Percentiles rank a stretch among this genome's conserved stretches.
These are phyloP conservation scores for Eupithecia centaureata DNA, from an alignment of 2,888 invertebrate species.

Conservation along the genomic window DNA sequence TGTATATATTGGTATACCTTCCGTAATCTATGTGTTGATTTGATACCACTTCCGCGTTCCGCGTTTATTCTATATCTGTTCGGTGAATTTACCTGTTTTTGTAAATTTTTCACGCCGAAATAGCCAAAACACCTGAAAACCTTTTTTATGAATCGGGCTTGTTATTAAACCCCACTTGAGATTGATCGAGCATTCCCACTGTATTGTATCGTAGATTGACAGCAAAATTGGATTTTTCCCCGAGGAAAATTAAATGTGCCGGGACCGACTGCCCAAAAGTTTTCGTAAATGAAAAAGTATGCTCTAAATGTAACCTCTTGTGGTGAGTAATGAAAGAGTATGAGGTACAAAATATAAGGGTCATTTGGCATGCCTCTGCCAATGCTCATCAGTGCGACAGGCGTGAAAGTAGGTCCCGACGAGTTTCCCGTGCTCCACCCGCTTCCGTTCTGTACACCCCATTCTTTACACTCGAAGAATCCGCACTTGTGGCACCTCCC, in stretches of 20 bases:
- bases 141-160: background rate
- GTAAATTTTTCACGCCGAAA: background rate
- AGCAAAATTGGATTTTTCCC: slow-evolving; percentile 30
- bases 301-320: background rate
- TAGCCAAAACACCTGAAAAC: background rate
- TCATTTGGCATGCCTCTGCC: slow-evolving; percentile 46
- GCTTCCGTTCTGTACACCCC: slow-evolving; percentile 54
- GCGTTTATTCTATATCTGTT: background rate
- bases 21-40: background rate
- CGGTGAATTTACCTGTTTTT: background rate
- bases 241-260: slow-evolving; percentile 22
- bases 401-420: slow-evolving; percentile 68
- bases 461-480: slow-evolving; percentile 49
- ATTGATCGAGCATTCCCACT: slow-evolving; percentile 28
- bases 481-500: slow-evolving; percentile 7
- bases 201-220: slow-evolving; percentile 31
- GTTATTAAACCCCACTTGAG: slow-evolving; percentile 31
- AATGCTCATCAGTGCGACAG: slow-evolving; percentile 63
- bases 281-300: background rate
- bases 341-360: slow-evolving; percentile 17
- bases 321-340: background rate
- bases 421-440: slow-evolving; percentile 53
- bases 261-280: slow-evolving; percentile 6
- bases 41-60: background rate
- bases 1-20: no score